Percentiles rank a stretch among this genome's conserved stretches.
phyloP scores from a whole-genome alignment of 2,797 vertebrate genomes.

The Melanotaenia pygmaea region DNA sequence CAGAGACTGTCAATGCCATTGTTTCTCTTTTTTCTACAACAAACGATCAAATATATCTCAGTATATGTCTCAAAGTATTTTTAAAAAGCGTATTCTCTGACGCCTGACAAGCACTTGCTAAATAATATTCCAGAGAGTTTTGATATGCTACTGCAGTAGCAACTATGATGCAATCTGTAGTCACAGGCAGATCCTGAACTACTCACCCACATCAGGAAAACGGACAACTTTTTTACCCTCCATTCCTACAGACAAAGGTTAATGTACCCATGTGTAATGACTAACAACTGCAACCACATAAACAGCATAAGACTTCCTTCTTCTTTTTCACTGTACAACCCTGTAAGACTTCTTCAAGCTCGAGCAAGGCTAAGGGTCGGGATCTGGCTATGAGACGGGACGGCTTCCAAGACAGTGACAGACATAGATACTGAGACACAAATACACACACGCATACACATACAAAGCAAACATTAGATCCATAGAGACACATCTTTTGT shows the following conservation, averaged over 20 bases:
- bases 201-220: slow-evolving; percentile 59
- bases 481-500: slow-evolving; percentile 2
- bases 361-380: slow-evolving; percentile 33
- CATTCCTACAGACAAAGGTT: slow-evolving; percentile 37
- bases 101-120: neutral
- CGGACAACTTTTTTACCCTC: slow-evolving; percentile 29
- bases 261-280: slow-evolving; percentile 22
- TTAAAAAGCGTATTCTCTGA: neutral
- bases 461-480: slow-evolving; percentile 1
- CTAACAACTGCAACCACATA: neutral
- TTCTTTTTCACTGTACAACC: neutral
- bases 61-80: neutral
- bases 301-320: slow-evolving; percentile 4
- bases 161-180: neutral
- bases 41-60: neutral
- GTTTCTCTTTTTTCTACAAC: neutral
- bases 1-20: neutral
- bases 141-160: neutral
- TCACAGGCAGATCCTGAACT: neutral
- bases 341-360: slow-evolving; percentile 31
- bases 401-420: slow-evolving; percentile 54
- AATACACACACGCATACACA: slow-evolving; percentile 24
- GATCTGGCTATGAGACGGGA: slow-evolving; percentile 47
- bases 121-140: neutral
- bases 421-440: slow-evolving; percentile 51